These are phyloP conservation scores for Zaprionus gabonicus DNA, from an alignment of 1,140 invertebrate genomes.

Conservation along the genomic window DNA sequence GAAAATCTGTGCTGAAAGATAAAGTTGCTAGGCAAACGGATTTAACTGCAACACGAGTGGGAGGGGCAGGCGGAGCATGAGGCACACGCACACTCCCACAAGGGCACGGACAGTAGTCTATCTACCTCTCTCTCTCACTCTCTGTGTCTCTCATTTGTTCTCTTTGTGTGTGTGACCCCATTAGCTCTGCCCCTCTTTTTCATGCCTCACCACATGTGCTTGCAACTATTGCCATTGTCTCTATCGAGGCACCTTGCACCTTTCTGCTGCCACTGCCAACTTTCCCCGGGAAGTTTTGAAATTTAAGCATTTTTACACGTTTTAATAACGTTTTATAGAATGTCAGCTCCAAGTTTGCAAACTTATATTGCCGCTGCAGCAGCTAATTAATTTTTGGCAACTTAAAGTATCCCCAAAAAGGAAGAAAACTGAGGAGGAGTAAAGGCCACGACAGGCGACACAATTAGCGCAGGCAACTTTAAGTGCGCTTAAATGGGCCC, in stretches of 20 bases:
- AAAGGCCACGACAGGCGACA: constrained; percentile 16
- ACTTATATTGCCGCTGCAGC: too few relatives aligned
- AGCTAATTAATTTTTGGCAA: constrained; percentile 71
- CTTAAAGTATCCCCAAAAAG: constrained; percentile 32
- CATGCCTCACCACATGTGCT: constrained; percentile 23
- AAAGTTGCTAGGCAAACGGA: constrained; percentile 73
- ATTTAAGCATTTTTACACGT: neutral
- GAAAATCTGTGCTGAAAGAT: constrained; percentile 75
- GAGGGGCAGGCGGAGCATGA: constrained; percentile 14
- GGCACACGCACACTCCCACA: neutral
- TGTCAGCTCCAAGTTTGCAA: neutral
- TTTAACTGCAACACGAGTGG: constrained; percentile 60
- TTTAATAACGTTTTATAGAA: constrained; percentile 2
- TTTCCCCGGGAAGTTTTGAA: neutral
- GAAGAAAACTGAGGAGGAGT: neutral
- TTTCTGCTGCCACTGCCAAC: neutral
- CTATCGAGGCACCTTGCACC: constrained; percentile 33
- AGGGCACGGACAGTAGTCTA: constrained; percentile 7
- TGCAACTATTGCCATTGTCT: constrained; percentile 30
- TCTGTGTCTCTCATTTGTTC: too few relatives aligned
- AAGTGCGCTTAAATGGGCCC: constrained; percentile 75
- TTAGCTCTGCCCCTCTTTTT: constrained; percentile 20
- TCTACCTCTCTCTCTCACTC: neutral
- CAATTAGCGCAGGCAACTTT: constrained; percentile 78
- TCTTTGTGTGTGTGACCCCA: constrained; percentile 53